These are phyloP conservation scores for Geopemphigus sp. DNA, from an alignment of 1,140 invertebrate genomes.

Conservation along the genomic window DNA sequence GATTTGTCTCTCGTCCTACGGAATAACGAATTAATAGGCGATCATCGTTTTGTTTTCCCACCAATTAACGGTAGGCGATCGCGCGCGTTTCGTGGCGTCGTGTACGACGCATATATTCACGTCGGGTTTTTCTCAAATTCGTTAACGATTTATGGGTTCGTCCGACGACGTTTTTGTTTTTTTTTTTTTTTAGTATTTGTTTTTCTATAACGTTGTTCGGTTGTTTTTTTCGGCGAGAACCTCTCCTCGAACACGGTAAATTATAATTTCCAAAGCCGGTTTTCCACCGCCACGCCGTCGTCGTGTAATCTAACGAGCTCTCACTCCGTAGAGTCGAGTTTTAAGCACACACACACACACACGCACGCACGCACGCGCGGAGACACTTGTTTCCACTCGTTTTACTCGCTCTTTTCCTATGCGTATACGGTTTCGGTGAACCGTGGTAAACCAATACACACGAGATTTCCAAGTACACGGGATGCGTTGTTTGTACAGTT, in stretches of 20 bases:
- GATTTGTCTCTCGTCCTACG: no score
- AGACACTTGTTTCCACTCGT: constrained; percentile 34
- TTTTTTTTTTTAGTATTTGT: constrained; percentile 12
- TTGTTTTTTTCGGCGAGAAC: not conserved
- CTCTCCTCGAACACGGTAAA: constrained; percentile 13
- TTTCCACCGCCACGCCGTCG: not conserved
- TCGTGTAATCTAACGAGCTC: constrained; percentile 34
- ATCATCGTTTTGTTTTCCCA: constrained; percentile 2
- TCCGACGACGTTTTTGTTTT: constrained; percentile 6
- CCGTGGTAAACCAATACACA: constrained; percentile 39
- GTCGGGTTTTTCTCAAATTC: not conserved
- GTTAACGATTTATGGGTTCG: constrained; percentile 12
- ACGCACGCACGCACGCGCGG: constrained; percentile 1
- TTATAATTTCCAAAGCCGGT: constrained; percentile 37
- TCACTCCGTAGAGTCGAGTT: constrained; percentile 16
- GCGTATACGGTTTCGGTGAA: constrained; percentile 19
- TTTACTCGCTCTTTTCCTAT: constrained; percentile 3
- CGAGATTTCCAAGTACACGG: not conserved
- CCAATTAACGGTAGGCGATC: not conserved
- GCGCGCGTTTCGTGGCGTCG: no score
- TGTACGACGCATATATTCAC: no score
- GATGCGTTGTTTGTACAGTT: constrained; percentile 15
- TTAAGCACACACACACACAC: no score
- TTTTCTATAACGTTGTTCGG: constrained; percentile 8
- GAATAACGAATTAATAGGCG: not conserved